Evolutionary conservation across 1,140 invertebrate species (phyloP).

Genomic region (Drosophila fuyamai): DNA sequence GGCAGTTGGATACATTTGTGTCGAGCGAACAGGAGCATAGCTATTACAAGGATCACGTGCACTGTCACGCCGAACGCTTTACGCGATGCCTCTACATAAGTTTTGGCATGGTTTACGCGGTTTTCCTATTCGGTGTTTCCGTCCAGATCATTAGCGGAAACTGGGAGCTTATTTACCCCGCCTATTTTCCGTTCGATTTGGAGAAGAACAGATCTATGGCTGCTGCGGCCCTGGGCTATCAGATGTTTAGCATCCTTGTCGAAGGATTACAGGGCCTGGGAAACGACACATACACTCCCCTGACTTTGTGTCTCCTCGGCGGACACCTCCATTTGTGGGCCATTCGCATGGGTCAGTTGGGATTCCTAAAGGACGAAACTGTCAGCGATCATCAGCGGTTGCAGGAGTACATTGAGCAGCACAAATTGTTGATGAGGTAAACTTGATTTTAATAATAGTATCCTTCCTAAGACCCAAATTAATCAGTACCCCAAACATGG

Average conservation of each 20-base stretch:
- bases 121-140: slow-evolving; percentile 4
- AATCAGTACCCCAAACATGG: no score
- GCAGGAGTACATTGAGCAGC: slow-evolving; percentile 33
- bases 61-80: slow-evolving; percentile 16
- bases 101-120: slow-evolving; percentile 30
- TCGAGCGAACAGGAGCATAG: slow-evolving; percentile 22
- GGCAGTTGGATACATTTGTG: slow-evolving; percentile 36
- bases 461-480: no score
- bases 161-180: slow-evolving; percentile 34
- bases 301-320: slow-evolving; percentile 48
- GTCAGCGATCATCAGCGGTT: slow-evolving; percentile 8
- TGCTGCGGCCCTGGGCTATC: slow-evolving; percentile 35
- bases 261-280: slow-evolving; percentile 38
- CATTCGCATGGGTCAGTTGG: slow-evolving; percentile 41
- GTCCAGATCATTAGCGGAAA: background rate
- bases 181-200: slow-evolving; percentile 57
- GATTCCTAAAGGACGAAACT: slow-evolving; percentile 2
- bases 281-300: slow-evolving; percentile 45
- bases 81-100: slow-evolving; percentile 43
- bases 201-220: background rate
- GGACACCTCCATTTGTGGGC: slow-evolving; percentile 53
- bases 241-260: slow-evolving; percentile 10
- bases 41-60: slow-evolving; percentile 36
- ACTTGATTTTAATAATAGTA: background rate
- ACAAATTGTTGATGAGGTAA: slow-evolving; percentile 54